phyloP scores from a whole-genome alignment of 2,888 invertebrate species.

The Zaprionus bogoriensis region DNA sequence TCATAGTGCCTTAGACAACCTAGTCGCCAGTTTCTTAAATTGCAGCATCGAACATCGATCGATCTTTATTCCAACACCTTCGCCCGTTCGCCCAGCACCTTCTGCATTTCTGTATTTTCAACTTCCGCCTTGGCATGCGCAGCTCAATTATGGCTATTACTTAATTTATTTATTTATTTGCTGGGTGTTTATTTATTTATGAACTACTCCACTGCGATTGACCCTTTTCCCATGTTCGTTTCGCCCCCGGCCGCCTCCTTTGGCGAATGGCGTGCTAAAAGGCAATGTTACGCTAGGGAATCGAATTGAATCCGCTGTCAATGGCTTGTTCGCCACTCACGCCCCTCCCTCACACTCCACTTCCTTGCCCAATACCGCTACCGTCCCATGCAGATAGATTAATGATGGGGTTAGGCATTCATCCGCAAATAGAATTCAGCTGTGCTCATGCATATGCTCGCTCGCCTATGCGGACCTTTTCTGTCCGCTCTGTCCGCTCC shows the following conservation, averaged over 20 bases:
- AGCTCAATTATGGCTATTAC: slow-evolving; percentile 71
- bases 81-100: not conserved
- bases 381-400: slow-evolving; percentile 59
- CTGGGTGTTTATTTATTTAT: slow-evolving; percentile 58
- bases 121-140: slow-evolving; percentile 42
- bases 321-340: not conserved
- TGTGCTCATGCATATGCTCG: slow-evolving; percentile 41
- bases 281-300: slow-evolving; percentile 46
- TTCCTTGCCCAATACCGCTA: not conserved
- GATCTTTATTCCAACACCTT: not conserved
- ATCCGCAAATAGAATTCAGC: slow-evolving; percentile 46
- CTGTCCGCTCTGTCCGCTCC: too few relatives aligned
- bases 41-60: too few relatives aligned
- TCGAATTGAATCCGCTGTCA: slow-evolving; percentile 24
- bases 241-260: not conserved
- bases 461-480: slow-evolving; percentile 24
- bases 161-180: slow-evolving; percentile 71
- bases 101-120: not conserved
- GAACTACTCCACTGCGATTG: slow-evolving; percentile 26
- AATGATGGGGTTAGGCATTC: slow-evolving; percentile 56
- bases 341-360: not conserved
- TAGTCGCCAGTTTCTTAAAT: too few relatives aligned
- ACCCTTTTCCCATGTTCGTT: slow-evolving; percentile 6
- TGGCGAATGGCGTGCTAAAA: slow-evolving; percentile 28
- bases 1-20: too few relatives aligned